These are phyloP conservation scores for Euzophera pinguis DNA, from an alignment of 2,888 invertebrate genomes.

Conservation along the genomic window DNA sequence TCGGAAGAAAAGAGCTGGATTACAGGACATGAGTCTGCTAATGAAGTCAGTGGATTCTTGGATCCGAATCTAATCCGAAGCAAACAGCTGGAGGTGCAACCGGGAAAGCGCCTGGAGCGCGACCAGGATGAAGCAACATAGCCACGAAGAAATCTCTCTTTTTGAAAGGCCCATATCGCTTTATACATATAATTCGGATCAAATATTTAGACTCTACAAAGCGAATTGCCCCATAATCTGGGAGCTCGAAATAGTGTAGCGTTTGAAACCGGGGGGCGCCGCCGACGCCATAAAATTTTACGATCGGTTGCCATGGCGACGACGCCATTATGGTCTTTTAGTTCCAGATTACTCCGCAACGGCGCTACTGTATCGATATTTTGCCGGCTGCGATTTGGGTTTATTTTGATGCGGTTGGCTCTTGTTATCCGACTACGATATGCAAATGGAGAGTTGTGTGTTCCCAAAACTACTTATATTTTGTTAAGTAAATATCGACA, in stretches of 20 bases:
- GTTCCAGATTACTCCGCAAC: conserved; percentile 35
- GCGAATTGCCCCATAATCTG: conserved; percentile 29
- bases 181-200: conserved; percentile 12
- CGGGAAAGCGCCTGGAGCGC: too few relatives aligned
- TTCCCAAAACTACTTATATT: too few relatives aligned
- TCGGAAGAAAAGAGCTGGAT: too few relatives aligned
- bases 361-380: conserved; percentile 30
- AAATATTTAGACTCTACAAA: conserved; percentile 23
- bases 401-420: neutral
- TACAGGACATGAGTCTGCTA: too few relatives aligned
- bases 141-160: neutral
- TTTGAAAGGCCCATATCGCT: neutral
- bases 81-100: too few relatives aligned
- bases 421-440: too few relatives aligned
- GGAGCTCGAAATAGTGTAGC: conserved; percentile 36
- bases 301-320: conserved; percentile 62
- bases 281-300: conserved; percentile 71
- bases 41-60: too few relatives aligned
- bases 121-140: neutral
- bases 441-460: too few relatives aligned
- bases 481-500: too few relatives aligned
- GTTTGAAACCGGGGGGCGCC: conserved; percentile 52
- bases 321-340: conserved; percentile 51
- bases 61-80: too few relatives aligned
- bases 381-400: conserved; percentile 3